phyloP scores from a whole-genome alignment of 1,140 invertebrate genomes.

The Rhagoletis pomonella region DNA sequence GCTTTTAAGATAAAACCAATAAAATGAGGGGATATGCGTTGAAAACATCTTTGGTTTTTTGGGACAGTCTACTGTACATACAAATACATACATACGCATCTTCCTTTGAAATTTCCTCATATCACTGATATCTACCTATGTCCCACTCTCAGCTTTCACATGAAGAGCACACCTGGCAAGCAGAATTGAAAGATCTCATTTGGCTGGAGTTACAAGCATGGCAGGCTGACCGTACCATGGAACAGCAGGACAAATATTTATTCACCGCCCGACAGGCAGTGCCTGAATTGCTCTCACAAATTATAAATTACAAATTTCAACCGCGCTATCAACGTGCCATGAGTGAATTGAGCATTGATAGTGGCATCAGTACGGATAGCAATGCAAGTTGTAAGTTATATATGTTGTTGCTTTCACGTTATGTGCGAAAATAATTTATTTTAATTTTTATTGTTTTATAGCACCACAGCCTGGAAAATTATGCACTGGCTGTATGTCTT shows the following conservation, averaged over 20 bases:
- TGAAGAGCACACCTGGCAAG: slow-evolving; percentile 91
- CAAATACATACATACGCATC: no score
- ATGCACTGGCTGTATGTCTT: slow-evolving; percentile 78
- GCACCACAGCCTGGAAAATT: slow-evolving; percentile 66
- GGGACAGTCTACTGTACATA: no score
- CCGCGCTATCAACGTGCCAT: slow-evolving; percentile 63
- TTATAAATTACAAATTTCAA: slow-evolving; percentile 82
- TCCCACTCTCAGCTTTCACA: slow-evolving; percentile 79
- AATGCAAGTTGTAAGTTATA: slow-evolving; percentile 69
- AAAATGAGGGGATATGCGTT: no score
- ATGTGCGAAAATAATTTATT: background rate
- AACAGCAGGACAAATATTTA: slow-evolving; percentile 86
- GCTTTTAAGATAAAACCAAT: no score
- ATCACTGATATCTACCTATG: no score
- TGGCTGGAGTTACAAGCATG: slow-evolving; percentile 93
- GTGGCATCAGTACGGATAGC: slow-evolving; percentile 69
- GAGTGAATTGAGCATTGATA: slow-evolving; percentile 67
- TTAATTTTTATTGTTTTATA: slow-evolving; percentile 19
- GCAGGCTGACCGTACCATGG: slow-evolving; percentile 81
- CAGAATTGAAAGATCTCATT: slow-evolving; percentile 89
- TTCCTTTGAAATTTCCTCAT: no score
- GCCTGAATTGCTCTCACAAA: slow-evolving; percentile 82
- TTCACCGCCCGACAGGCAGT: slow-evolving; percentile 83
- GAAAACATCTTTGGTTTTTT: no score
- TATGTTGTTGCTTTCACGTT: background rate